Percentiles rank a stretch among this genome's conserved stretches.
These are phyloP conservation scores for Dipodomys spectabilis DNA, from an alignment of 2,113 vertebrate species.

Conservation along the genomic window DNA sequence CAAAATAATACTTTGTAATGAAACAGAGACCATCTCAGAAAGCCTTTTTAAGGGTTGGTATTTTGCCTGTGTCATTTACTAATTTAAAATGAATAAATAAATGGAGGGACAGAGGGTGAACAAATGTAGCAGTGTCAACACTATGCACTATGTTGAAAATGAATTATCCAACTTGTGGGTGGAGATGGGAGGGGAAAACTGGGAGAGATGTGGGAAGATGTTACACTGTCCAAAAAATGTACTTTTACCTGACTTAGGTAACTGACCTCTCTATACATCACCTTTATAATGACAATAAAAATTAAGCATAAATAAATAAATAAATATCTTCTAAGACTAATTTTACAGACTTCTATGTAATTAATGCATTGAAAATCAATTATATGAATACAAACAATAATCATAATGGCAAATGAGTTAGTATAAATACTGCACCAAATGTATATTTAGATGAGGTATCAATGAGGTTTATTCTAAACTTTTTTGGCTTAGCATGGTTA, in stretches of 20 bases:
- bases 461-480: background rate
- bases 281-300: too few species aligned
- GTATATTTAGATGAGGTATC: background rate
- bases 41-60: background rate
- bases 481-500: background rate
- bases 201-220: too few species aligned
- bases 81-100: constrained; percentile 9
- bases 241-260: too few species aligned
- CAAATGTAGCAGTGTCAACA: too few species aligned
- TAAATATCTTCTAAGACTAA: too few species aligned
- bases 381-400: background rate
- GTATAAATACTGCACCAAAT: background rate
- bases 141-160: too few species aligned
- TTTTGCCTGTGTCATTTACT: constrained; percentile 18
- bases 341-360: background rate
- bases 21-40: background rate
- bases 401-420: background rate
- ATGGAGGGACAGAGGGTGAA: too few species aligned
- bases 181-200: too few species aligned
- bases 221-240: too few species aligned
- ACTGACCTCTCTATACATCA: too few species aligned
- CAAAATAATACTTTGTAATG: background rate
- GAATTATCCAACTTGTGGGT: too few species aligned
- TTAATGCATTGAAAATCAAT: background rate
- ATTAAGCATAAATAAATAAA: too few species aligned